phyloP scores from a whole-genome alignment of 2,888 invertebrate species.

The Crossocerus cetratus region DNA sequence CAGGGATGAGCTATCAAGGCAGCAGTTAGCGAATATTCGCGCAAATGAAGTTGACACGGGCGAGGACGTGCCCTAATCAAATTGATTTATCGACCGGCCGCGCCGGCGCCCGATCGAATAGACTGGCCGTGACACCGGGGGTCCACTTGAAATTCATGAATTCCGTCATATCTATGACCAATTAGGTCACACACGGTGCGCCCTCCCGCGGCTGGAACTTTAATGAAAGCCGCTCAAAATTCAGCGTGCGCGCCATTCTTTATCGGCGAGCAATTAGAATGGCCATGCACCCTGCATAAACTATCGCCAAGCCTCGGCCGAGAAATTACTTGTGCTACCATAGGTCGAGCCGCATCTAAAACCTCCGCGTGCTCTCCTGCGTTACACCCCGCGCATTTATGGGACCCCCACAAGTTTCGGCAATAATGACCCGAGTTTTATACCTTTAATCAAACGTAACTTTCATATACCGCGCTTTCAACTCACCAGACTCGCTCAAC shows the following conservation, averaged over 20 bases:
- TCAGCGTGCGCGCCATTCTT: constrained; percentile 64
- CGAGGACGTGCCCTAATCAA: too few relatives aligned
- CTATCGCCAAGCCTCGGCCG: constrained; percentile 42
- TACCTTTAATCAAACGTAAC: too few relatives aligned
- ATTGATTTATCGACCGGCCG: constrained; percentile 4
- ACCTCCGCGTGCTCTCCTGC: too few relatives aligned
- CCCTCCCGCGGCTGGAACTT: constrained; percentile 43
- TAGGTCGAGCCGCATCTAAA: too few relatives aligned
- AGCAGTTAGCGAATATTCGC: too few relatives aligned
- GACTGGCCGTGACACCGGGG: background rate
- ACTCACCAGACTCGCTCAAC: too few relatives aligned
- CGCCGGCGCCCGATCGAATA: background rate
- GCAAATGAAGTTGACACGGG: too few relatives aligned
- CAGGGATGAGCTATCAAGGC: too few relatives aligned
- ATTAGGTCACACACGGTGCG: constrained; percentile 65
- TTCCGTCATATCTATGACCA: constrained; percentile 66
- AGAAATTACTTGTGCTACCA: constrained; percentile 44
- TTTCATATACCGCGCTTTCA: too few relatives aligned
- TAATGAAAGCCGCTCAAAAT: constrained; percentile 70
- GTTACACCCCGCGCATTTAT: too few relatives aligned
- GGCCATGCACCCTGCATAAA: constrained; percentile 58
- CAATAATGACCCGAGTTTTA: too few relatives aligned
- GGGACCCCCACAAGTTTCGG: too few relatives aligned
- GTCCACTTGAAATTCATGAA: constrained; percentile 68
- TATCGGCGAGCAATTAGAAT: constrained; percentile 65